A percentile compares a stretch with the other conserved stretches of the same genome.
Evolutionary conservation across 2,888 invertebrate species (phyloP).

Genomic region (Epinotia demarniana): DNA sequence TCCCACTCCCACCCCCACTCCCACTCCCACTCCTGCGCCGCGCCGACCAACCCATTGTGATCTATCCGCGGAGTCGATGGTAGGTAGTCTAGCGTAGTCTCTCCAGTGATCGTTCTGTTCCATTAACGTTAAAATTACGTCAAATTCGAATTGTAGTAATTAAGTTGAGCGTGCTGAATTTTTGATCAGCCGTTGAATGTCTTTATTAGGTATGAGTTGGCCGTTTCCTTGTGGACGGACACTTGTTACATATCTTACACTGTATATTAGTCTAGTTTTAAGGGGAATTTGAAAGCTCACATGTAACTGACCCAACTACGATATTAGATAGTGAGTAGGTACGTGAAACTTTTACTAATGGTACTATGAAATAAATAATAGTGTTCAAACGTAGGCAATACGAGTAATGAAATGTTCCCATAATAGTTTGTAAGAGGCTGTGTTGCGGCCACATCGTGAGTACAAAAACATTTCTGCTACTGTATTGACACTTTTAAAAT

Average conservation of each 20-base stretch:
- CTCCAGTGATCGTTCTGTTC: slow-evolving; percentile 65
- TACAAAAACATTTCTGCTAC: slow-evolving; percentile 54
- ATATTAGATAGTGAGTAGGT: slow-evolving; percentile 28
- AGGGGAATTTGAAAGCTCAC: slow-evolving; percentile 35
- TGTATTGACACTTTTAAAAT: slow-evolving; percentile 58
- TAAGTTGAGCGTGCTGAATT: slow-evolving; percentile 57
- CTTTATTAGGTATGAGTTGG: slow-evolving; percentile 39
- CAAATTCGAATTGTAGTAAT: slow-evolving; percentile 57
- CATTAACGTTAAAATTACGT: slow-evolving; percentile 56
- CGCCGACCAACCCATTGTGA: slow-evolving; percentile 57
- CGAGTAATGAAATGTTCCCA: slow-evolving; percentile 43
- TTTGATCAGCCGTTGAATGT: slow-evolving; percentile 39
- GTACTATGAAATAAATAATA: slow-evolving; percentile 39
- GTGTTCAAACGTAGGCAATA: slow-evolving; percentile 45
- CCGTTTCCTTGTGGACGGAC: slow-evolving; percentile 63
- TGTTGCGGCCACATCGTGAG: slow-evolving; percentile 46
- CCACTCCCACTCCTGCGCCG: neutral
- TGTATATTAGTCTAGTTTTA: slow-evolving; percentile 63
- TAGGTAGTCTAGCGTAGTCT: slow-evolving; percentile 55
- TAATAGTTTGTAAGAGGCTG: slow-evolving; percentile 46
- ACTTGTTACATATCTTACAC: slow-evolving; percentile 83
- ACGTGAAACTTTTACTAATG: slow-evolving; percentile 39
- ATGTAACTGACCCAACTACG: slow-evolving; percentile 1
- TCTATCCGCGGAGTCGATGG: slow-evolving; percentile 59
- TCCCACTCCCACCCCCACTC: too few relatives aligned